Base-by-base conservation (phyloP, 2,797 vertebrate genomes). In the Falco berigora region DNA sequence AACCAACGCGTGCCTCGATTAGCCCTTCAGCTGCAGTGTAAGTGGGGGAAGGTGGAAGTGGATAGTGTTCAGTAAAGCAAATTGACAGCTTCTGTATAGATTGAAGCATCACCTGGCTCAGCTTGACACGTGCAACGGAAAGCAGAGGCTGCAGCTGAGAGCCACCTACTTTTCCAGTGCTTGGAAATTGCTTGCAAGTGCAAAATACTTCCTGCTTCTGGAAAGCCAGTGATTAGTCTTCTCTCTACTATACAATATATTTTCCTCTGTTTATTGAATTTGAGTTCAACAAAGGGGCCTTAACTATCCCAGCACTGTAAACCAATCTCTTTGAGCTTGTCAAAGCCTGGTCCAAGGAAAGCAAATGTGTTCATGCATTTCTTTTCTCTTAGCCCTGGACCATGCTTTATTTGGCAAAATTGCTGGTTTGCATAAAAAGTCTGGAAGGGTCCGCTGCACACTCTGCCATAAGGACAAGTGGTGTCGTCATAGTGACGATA, bases 161-260 rank as follows among this genome's bases (percentile, higher is more conserved):
- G 7, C 44, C 17, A 17, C 17, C 17, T 44, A 17, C 44, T 44
- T 44, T 83, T 63, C 19, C 22, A n/a, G 21, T 49, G 21, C n/a
- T 74, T 90, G 58, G 22, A 88, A 83, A 50, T 6, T 28, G 25
- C 30, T 62, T 62, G 27, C 18, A 28, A 74, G 23, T 44, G 9
- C 24, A 71, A 64, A 80, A 58, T 32, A 15, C 11, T 69, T 82
- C 20, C 22, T 47, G 6, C 15, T 75, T 78, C 58, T 86, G 58
- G 46, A 69, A 84, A 86, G 38, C 9, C 8, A 21, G 1, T 44
- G 4, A 16, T 78, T 38, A 62, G 14, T 68, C 36, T 76, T 73
- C 47, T 67, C 32, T 34, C 0, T 59, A 15, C 71, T 63, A 46
- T 40, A 5, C 17, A 59, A 28, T 5, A 6, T 0, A 0, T 64